These are phyloP conservation scores for Mythimna lalbum DNA, from an alignment of 2,888 invertebrate genomes.

Conservation along the genomic window DNA sequence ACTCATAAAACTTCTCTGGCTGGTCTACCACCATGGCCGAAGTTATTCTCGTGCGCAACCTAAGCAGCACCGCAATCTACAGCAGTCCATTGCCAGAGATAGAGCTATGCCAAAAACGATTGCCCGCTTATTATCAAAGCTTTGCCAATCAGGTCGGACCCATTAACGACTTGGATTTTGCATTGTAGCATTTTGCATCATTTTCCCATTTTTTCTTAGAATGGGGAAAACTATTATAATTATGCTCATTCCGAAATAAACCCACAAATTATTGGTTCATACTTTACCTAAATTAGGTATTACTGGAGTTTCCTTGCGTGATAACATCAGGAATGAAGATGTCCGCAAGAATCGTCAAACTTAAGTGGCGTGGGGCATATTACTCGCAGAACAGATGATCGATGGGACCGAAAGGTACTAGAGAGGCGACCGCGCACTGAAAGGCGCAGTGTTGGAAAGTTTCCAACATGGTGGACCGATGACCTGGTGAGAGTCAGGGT, in stretches of 20 bases:
- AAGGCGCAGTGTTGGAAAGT: too few species aligned
- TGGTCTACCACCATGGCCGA: background rate
- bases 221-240: background rate
- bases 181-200: background rate
- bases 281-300: background rate
- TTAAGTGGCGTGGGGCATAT: too few species aligned
- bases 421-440: too few species aligned
- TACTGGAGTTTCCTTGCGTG: too few species aligned
- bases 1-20: background rate
- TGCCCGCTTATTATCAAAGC: background rate
- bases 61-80: background rate
- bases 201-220: background rate
- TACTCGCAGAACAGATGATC: too few species aligned
- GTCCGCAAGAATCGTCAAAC: too few species aligned
- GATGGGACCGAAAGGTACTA: too few species aligned
- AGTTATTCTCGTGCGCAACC: constrained; percentile 7
- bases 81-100: constrained; percentile 19
- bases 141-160: constrained; percentile 24
- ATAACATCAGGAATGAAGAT: too few species aligned
- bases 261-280: background rate
- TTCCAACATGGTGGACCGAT: too few species aligned
- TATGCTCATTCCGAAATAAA: background rate
- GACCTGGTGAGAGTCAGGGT: too few species aligned
- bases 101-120: constrained; percentile 34
- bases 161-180: constrained; percentile 13